A percentile compares a stretch with the other conserved stretches of the same genome.
Conservation (phyloP, 2,797 vertebrate species). For the Alca torda region DNA sequence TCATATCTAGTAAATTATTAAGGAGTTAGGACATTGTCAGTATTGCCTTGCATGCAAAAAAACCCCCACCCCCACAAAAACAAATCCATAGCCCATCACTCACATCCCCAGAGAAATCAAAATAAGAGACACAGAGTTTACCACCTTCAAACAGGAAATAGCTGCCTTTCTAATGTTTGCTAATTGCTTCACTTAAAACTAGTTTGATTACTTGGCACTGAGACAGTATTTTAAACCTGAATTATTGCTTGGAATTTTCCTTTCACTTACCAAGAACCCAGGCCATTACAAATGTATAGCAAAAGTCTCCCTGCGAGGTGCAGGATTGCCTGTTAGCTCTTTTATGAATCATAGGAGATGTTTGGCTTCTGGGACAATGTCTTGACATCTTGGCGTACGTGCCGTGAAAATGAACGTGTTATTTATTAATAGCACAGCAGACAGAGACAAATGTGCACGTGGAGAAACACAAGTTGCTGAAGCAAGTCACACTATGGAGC, state of each 20-base stretch:
- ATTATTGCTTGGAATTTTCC: conserved; percentile 56
- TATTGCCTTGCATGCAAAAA: neutral
- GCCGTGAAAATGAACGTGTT: neutral
- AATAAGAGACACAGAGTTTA: conserved; percentile 39
- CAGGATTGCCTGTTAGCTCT: conserved; percentile 20
- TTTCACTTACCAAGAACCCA: conserved; percentile 54
- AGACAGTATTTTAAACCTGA: conserved; percentile 49
- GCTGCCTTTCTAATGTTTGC: conserved; percentile 59
- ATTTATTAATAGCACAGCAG: neutral
- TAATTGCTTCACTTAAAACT: conserved; percentile 67
- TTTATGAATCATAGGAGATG: neutral
- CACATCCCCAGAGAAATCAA: conserved; percentile 56
- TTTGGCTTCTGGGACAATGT: neutral
- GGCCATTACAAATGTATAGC: conserved; percentile 55
- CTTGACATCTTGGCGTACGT: accelerated
- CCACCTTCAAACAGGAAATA: conserved; percentile 60
- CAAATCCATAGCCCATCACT: neutral
- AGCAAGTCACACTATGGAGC: neutral
- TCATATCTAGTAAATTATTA: neutral
- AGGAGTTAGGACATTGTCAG: neutral
- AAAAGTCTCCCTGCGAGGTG: neutral
- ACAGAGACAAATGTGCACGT: neutral
- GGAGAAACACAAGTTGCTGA: accelerated
- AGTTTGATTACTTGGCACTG: conserved; percentile 56
- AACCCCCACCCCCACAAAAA: accelerated